Conservation (phyloP, 2,113 vertebrate genomes). For the Cinclus cinclus region DNA sequence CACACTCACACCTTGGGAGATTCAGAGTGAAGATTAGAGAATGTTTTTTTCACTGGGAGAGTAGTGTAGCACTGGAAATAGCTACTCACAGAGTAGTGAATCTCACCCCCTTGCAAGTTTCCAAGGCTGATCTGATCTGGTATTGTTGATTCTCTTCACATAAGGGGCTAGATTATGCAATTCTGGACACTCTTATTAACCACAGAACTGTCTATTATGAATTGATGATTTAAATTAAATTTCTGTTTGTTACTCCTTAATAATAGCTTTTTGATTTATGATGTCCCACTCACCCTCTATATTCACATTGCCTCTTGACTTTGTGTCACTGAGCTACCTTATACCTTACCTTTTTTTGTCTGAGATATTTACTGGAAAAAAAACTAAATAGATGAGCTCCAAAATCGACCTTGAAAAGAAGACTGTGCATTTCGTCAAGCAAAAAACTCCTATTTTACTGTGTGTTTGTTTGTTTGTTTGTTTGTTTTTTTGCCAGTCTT, state of each 20-base stretch:
- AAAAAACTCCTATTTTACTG: not conserved
- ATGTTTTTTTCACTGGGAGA: not conserved
- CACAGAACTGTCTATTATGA: not conserved
- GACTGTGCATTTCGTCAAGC: not conserved
- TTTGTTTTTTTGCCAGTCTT: not conserved
- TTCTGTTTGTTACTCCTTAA: not conserved
- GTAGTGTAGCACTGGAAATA: not conserved
- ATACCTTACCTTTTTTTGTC: not conserved
- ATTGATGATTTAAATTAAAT: not conserved
- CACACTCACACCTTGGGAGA: not conserved
- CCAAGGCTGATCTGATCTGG: not conserved
- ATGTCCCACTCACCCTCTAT: not conserved
- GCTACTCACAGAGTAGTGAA: not conserved
- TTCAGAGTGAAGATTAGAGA: not conserved
- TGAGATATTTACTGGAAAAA: not conserved
- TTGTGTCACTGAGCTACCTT: not conserved
- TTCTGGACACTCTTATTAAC: not conserved
- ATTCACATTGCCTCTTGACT: not conserved
- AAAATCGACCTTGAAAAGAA: not conserved
- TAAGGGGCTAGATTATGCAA: not conserved
- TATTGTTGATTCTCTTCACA: not conserved
- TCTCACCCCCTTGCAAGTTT: not conserved
- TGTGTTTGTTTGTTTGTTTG: no score
- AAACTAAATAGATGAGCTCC: not conserved
- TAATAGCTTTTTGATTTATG: not conserved